Base-by-base conservation (phyloP, 2,888 invertebrate species). In the Drosophila greeni region DNA sequence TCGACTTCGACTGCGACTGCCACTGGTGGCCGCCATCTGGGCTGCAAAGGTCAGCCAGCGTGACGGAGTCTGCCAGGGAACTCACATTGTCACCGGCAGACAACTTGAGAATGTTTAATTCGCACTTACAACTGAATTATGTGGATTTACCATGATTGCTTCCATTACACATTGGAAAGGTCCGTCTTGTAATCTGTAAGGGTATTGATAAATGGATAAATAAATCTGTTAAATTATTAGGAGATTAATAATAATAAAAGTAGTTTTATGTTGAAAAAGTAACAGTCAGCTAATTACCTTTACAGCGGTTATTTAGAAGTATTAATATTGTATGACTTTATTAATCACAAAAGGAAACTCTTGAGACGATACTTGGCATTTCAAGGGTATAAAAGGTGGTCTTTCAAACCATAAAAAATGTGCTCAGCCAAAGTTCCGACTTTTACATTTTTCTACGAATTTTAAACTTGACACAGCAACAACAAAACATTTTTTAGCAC, bases 31-130 rank as follows among this genome's bases (percentile, higher is more conserved):
- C 23, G 34, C 36, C 11, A 24, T 33, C 36, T 48, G 40, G 39
- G 42, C 29, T 40, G 34, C 45, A 48, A 48, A 55, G 65, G 65
- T 65, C 65, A 54, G 47, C 18, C 64, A 24, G 40, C 54, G 14
- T 53, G 62, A 62, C 53, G 54, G 26, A 47, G 54, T 40, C 47
- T 34, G 29, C 47, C 40, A 33, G 47, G 29, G 36, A 42, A 36
- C 23, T 61, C 34, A 24, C 33, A 29, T 47, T 23, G 59, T 40
- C 23, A 49, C 29, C 59, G 42, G 36, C 31, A 58, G 49, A 60
- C 61, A 59, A 36, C 59, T 62, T 39, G 42, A 60, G 43, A 52
- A 52, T 43, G 53, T 47, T 42, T 34, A 61, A 37, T 34, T 62
- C 53, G 37, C 43, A 64, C 53, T 64, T 54, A 39, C 47, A 59